phyloP scores from a whole-genome alignment of 2,888 invertebrate genomes.

The Helobdella robusta region DNA sequence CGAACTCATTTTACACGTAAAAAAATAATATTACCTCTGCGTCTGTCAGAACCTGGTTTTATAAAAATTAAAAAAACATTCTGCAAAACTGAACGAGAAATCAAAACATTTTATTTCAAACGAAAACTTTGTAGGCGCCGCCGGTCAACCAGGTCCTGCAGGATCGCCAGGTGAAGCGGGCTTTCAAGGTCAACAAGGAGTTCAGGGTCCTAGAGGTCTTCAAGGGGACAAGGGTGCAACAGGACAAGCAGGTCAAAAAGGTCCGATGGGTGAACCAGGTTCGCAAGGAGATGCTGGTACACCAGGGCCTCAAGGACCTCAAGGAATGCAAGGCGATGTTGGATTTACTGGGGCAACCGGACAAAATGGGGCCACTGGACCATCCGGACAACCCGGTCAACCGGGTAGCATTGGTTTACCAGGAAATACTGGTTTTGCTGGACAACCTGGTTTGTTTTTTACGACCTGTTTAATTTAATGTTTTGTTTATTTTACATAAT shows the following conservation, averaged over 20 bases:
- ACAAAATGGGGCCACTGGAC: conserved; percentile 31
- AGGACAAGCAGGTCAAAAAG: conserved; percentile 53
- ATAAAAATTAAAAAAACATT: no score
- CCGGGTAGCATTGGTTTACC: conserved; percentile 28
- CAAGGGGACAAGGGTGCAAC: conserved; percentile 53
- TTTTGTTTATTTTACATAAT: not conserved
- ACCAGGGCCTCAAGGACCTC: not conserved
- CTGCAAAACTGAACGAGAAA: no score
- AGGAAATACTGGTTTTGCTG: conserved; percentile 7
- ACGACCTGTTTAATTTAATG: not conserved
- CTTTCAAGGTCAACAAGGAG: conserved; percentile 18
- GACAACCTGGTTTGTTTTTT: conserved; percentile 8
- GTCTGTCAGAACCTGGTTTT: no score
- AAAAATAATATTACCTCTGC: no score
- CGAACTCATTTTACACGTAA: no score
- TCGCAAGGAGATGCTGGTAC: conserved; percentile 13
- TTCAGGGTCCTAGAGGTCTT: conserved; percentile 35
- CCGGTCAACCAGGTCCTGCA: conserved; percentile 22
- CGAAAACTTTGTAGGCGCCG: no score
- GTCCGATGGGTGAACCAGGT: conserved; percentile 20
- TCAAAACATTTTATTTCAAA: no score
- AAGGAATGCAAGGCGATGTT: not conserved
- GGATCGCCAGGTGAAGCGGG: conserved; percentile 32
- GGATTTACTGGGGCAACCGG: conserved; percentile 28
- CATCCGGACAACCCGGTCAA: conserved; percentile 28